Conservation (phyloP, 2,113 vertebrate genomes). For the Megatriorchis doriae region DNA sequence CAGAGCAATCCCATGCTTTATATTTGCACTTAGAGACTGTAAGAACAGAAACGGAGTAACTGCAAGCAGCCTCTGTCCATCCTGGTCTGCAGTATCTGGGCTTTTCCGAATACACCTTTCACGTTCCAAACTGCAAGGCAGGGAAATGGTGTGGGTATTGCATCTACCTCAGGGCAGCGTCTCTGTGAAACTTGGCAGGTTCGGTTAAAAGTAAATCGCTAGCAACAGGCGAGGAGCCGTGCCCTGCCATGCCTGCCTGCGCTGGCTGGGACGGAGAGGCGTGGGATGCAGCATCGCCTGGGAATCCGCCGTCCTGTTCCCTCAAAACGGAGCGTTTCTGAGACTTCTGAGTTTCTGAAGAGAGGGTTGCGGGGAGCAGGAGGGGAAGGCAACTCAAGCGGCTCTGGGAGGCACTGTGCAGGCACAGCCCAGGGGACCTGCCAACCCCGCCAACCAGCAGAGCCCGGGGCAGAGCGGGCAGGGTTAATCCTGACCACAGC, state of each 20-base stretch:
- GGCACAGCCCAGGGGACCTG: not conserved
- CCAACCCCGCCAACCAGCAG: not conserved
- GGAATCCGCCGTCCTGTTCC: not conserved
- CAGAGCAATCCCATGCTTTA: not conserved
- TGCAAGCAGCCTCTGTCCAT: not conserved
- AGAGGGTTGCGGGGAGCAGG: not conserved
- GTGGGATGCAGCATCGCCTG: fast-evolving
- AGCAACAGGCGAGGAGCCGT: fast-evolving
- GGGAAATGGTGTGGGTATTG: not conserved
- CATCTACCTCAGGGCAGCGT: not conserved
- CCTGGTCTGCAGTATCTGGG: not conserved
- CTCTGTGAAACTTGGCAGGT: not conserved
- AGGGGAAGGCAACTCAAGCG: not conserved
- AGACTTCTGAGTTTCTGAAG: not conserved
- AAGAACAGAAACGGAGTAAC: not conserved
- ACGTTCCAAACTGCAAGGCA: not conserved
- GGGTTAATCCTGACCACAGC: slow-evolving; percentile 11
- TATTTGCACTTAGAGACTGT: not conserved
- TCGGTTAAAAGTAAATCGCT: not conserved
- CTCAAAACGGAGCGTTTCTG: not conserved
- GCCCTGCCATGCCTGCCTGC: not conserved
- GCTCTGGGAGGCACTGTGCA: not conserved
- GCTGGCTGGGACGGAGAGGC: not conserved
- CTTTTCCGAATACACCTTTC: not conserved
- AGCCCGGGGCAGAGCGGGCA: not conserved